These are phyloP conservation scores for Lateolabrax maculatus DNA, from an alignment of 2,797 vertebrate genomes.

Conservation along the genomic window DNA sequence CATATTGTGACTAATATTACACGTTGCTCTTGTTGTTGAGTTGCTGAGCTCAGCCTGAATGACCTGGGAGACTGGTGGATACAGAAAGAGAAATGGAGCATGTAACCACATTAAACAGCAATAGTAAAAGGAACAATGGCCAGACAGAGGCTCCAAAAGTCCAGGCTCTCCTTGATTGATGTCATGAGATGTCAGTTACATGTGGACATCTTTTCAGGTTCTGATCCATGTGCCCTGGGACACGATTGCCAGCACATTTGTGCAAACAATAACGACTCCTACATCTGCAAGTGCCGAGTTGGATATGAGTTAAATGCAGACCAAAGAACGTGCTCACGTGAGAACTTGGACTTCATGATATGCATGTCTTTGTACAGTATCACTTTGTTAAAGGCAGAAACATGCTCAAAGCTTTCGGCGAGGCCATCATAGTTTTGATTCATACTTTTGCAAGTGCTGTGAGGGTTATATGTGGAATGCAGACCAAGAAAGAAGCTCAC, in stretches of 20 bases:
- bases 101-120: neutral
- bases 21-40: neutral
- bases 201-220: slow-evolving; percentile 63
- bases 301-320: slow-evolving; percentile 84
- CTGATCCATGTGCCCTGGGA: slow-evolving; percentile 74
- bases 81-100: neutral
- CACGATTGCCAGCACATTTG: no score
- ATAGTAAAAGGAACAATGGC: neutral
- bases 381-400: neutral
- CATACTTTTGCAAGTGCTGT: slow-evolving; percentile 86
- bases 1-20: neutral
- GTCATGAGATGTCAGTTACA: neutral
- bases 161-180: neutral
- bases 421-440: slow-evolving; percentile 55
- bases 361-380: neutral
- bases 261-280: no score
- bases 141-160: no score
- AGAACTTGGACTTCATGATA: slow-evolving; percentile 52
- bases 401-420: neutral
- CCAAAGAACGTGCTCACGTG: slow-evolving; percentile 83
- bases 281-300: slow-evolving; percentile 81
- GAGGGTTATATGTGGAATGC: slow-evolving; percentile 74
- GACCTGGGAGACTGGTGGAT: neutral
- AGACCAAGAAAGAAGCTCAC: slow-evolving; percentile 30
- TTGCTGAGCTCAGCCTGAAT: neutral